Conservation (phyloP, 92 coral and sea anemone species). For the Bergia sp. region DNA sequence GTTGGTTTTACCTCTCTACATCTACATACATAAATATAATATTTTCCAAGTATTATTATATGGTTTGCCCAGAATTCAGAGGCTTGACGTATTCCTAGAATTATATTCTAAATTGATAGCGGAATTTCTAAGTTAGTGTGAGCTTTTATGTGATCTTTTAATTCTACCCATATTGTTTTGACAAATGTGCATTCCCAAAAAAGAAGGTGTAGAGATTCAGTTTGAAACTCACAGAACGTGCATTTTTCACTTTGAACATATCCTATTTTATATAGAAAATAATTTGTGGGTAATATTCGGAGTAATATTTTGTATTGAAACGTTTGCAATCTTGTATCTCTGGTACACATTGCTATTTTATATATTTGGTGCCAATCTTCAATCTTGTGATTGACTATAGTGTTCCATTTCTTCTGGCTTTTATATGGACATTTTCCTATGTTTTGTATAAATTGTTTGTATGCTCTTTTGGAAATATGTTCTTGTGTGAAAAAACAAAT, state of each 20-base stretch:
- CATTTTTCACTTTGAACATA: background rate
- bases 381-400: background rate
- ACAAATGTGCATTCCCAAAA: background rate
- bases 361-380: background rate
- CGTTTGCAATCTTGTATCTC: background rate
- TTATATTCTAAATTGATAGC: too few relatives aligned
- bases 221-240: background rate
- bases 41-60: background rate
- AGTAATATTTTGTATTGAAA: background rate
- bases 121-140: background rate
- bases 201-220: background rate
- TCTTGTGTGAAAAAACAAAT: background rate
- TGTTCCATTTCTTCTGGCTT: background rate
- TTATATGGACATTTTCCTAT: background rate
- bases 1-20: background rate
- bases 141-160: background rate
- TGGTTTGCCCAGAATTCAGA: slow-evolving; percentile 1
- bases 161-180: background rate
- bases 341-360: background rate
- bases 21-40: background rate
- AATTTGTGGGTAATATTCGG: background rate
- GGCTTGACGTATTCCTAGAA: too few relatives aligned
- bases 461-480: background rate
- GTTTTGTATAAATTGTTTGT: background rate
- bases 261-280: background rate